Evolutionary conservation across 1,140 invertebrate species (phyloP).

Genomic region (Eulimnadia texana): DNA sequence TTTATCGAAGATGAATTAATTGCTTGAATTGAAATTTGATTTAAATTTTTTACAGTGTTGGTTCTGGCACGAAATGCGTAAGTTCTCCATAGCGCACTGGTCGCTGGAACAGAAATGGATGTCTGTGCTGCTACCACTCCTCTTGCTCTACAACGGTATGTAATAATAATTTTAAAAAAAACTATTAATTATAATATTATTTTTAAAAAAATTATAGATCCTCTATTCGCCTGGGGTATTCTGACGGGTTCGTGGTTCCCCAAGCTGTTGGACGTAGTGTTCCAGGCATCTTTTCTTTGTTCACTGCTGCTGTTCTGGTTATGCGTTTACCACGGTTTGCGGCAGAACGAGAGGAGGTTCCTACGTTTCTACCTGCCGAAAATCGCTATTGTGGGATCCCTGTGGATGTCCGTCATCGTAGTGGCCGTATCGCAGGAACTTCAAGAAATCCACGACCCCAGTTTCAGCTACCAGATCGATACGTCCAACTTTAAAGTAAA

Average conservation of each 20-base stretch:
- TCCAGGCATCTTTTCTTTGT: slow-evolving; percentile 80
- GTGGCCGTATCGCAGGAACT: slow-evolving; percentile 78
- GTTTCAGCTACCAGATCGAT: slow-evolving; percentile 79
- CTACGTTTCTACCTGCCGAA: slow-evolving; percentile 88
- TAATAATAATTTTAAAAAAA: slow-evolving; percentile 4
- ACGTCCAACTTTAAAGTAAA: slow-evolving; percentile 74
- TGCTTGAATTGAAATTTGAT: slow-evolving; percentile 4
- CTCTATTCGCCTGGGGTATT: slow-evolving; percentile 79
- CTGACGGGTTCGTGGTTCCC: slow-evolving; percentile 79
- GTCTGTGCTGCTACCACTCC: slow-evolving; percentile 68
- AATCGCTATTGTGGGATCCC: slow-evolving; percentile 64
- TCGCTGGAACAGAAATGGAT: slow-evolving; percentile 97
- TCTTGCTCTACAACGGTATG: slow-evolving; percentile 83
- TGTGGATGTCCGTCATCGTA: slow-evolving; percentile 74
- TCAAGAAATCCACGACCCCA: slow-evolving; percentile 77
- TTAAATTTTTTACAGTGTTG: slow-evolving; percentile 52
- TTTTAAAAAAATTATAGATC: slow-evolving; percentile 47
- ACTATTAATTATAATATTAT: slow-evolving; percentile 13
- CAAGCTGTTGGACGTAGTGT: slow-evolving; percentile 72
- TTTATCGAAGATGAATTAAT: neutral
- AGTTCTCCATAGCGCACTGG: slow-evolving; percentile 82
- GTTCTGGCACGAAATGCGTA: slow-evolving; percentile 74
- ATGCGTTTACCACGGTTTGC: slow-evolving; percentile 81
- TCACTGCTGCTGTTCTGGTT: slow-evolving; percentile 84
- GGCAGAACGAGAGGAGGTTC: slow-evolving; percentile 49